Conservation (phyloP, 2,797 vertebrate species). For the Enteromius trimaculatus region DNA sequence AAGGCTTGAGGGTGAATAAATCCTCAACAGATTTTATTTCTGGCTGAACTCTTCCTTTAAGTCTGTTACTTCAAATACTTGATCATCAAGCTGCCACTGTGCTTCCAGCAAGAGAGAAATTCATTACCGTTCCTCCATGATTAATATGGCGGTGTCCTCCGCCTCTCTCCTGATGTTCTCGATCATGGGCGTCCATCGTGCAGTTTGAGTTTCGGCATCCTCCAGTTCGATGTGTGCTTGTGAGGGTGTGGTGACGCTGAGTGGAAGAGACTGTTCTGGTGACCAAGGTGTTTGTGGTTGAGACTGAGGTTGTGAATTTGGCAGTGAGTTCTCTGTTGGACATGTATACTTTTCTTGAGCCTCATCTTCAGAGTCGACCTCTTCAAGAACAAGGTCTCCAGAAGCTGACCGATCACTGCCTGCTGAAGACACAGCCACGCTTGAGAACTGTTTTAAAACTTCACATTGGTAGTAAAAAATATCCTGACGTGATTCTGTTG, state of each 20-base stretch:
- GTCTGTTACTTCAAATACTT: neutral
- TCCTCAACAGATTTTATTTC: neutral
- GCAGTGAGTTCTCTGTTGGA: neutral
- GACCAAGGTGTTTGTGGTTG: conserved; percentile 10
- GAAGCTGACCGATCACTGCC: conserved; percentile 50
- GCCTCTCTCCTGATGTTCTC: conserved; percentile 77
- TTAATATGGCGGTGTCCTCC: conserved; percentile 69
- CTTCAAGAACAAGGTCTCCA: conserved; percentile 74
- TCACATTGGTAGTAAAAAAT: neutral
- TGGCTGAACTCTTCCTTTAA: neutral
- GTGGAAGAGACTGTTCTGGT: conserved; percentile 22
- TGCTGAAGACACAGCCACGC: conserved; percentile 36
- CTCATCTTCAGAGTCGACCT: conserved; percentile 69
- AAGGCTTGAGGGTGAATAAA: neutral
- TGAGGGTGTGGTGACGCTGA: neutral
- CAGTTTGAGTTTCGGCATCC: conserved; percentile 81
- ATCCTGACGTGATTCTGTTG: no score
- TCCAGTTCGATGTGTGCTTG: conserved; percentile 62
- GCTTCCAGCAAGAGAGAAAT: neutral
- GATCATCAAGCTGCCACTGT: neutral
- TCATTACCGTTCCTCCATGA: conserved; percentile 77
- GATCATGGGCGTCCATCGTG: conserved; percentile 79
- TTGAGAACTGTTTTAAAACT: neutral
- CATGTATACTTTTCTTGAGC: conserved; percentile 38
- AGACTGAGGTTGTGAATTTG: neutral